These are phyloP conservation scores for Eupeodes corollae DNA, from an alignment of 1,140 invertebrate species.

Conservation along the genomic window DNA sequence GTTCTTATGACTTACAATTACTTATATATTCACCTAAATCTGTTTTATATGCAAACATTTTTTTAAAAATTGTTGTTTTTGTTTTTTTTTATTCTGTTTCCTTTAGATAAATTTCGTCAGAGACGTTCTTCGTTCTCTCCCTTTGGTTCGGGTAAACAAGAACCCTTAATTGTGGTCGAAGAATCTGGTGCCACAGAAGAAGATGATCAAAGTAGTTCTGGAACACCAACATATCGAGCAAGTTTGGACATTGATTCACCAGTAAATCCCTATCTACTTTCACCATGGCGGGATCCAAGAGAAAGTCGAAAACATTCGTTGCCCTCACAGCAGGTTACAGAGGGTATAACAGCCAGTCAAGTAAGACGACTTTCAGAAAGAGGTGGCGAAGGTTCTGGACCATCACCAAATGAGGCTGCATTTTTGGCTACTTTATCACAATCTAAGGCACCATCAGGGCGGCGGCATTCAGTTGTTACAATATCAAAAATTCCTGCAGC, in stretches of 20 bases:
- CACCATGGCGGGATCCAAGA: conserved; percentile 55
- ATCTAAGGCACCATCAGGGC: conserved; percentile 57
- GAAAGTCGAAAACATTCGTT: conserved; percentile 66
- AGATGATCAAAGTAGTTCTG: conserved; percentile 42
- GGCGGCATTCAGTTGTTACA: conserved; percentile 71
- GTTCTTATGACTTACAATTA: too few relatives aligned
- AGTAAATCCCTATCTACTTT: conserved; percentile 64
- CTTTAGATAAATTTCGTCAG: conserved; percentile 35
- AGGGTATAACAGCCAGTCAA: conserved; percentile 74
- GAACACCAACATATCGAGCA: conserved; percentile 43
- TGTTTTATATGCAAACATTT: too few relatives aligned
- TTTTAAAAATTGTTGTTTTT: too few relatives aligned
- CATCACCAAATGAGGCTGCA: conserved; percentile 57
- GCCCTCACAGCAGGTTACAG: conserved; percentile 67
- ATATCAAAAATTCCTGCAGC: conserved; percentile 65
- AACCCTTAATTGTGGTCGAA: conserved; percentile 71
- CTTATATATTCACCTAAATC: too few relatives aligned
- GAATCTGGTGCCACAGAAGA: conserved; percentile 57
- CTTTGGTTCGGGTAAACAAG: conserved; percentile 37
- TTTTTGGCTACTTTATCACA: conserved; percentile 68
- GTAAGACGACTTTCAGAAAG: conserved; percentile 66
- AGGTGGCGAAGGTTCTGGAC: conserved; percentile 56
- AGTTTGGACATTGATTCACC: conserved; percentile 61
- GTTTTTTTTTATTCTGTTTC: conserved; percentile 1
- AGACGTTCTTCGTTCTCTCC: conserved; percentile 39